A percentile compares a stretch with the other conserved stretches of the same genome.
Conservation (phyloP, 1,140 invertebrate genomes). For the Procambarus clarkii region DNA sequence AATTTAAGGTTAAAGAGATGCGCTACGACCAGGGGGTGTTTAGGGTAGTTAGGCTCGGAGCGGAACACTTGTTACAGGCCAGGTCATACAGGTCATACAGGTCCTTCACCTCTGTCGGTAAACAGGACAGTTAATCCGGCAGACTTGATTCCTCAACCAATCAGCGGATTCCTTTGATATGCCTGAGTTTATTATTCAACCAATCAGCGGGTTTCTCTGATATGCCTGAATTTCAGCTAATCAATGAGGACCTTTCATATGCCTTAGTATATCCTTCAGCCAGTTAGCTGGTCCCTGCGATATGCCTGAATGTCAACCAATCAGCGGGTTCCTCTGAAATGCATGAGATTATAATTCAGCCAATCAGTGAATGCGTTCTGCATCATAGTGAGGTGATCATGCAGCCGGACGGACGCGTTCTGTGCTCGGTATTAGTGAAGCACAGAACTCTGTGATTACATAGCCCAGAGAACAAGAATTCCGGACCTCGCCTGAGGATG, state of each 20-base stretch:
- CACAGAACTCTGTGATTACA: too few relatives aligned
- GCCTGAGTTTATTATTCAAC: neutral
- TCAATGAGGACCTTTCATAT: neutral
- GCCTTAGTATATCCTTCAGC: neutral
- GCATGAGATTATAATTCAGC: too few relatives aligned
- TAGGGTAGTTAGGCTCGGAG: neutral
- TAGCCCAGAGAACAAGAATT: neutral
- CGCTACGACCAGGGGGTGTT: conserved; percentile 6
- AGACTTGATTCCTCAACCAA: neutral
- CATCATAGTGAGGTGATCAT: too few relatives aligned
- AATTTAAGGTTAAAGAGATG: conserved; percentile 13
- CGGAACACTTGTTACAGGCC: neutral
- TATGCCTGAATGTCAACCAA: too few relatives aligned
- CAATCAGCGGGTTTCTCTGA: neutral
- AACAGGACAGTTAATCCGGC: neutral
- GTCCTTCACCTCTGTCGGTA: neutral
- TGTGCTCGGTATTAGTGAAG: too few relatives aligned
- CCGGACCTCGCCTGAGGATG: neutral
- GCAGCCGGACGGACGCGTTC: too few relatives aligned
- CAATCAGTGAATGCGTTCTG: too few relatives aligned
- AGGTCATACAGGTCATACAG: neutral
- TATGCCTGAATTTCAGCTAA: neutral
- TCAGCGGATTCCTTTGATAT: neutral
- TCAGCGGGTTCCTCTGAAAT: too few relatives aligned
- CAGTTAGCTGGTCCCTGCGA: neutral